A percentile compares a stretch with the other conserved stretches of the same genome.
phyloP scores from a whole-genome alignment of 1,140 invertebrate species.

The Notospermus geniculatus region DNA sequence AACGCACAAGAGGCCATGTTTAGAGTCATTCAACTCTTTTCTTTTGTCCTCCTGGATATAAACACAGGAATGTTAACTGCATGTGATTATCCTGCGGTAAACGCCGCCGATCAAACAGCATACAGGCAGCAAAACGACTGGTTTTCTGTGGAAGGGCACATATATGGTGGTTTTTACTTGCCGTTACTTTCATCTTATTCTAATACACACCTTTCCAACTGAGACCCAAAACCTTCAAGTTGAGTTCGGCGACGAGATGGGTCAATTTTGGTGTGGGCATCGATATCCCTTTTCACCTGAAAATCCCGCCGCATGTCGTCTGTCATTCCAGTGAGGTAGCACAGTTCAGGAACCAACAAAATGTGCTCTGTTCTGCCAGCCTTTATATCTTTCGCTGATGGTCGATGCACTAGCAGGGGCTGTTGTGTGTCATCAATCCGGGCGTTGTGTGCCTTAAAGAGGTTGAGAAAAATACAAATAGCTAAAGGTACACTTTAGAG shows the following conservation, averaged over 20 bases:
- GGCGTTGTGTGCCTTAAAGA: conserved; percentile 62
- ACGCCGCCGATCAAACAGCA: no score
- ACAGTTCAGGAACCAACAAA: conserved; percentile 50
- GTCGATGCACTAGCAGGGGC: conserved; percentile 62
- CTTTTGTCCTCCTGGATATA: no score
- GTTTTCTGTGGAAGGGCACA: no score
- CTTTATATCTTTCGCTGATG: conserved; percentile 27
- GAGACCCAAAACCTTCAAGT: no score
- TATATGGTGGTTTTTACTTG: neutral
- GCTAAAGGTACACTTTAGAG: neutral
- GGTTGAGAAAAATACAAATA: conserved; percentile 2
- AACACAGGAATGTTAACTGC: no score
- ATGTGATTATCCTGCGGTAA: no score
- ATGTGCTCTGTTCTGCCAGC: conserved; percentile 34
- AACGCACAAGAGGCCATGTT: no score
- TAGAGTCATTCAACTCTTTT: no score
- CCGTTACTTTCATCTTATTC: conserved; percentile 1
- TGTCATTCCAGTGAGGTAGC: conserved; percentile 49
- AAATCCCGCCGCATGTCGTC: conserved; percentile 50
- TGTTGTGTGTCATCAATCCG: conserved; percentile 73
- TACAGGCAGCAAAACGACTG: no score
- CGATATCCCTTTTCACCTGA: conserved; percentile 53
- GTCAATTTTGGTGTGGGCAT: conserved; percentile 68
- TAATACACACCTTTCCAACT: no score
- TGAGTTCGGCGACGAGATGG: conserved; percentile 55